These are phyloP conservation scores for Trissolcus japonicus DNA, from an alignment of 2,888 invertebrate genomes.

Conservation along the genomic window DNA sequence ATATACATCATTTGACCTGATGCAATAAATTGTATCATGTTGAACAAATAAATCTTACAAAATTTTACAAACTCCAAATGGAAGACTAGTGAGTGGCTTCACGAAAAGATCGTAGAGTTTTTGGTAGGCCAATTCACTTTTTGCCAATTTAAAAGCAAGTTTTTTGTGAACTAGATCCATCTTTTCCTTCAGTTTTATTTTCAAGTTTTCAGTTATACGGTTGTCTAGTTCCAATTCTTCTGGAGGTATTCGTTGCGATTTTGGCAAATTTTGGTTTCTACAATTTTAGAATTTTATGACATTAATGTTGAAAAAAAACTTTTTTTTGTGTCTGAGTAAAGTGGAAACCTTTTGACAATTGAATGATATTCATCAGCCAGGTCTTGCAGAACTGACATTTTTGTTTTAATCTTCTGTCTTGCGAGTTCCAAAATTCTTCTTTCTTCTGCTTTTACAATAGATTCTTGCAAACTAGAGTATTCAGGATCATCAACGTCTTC, in stretches of 20 bases:
- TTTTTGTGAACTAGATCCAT: slow-evolving; percentile 82
- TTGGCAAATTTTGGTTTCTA: slow-evolving; percentile 80
- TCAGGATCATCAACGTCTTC: slow-evolving; percentile 74
- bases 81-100: slow-evolving; percentile 77
- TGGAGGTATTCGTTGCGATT: slow-evolving; percentile 79
- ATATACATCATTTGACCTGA: neutral
- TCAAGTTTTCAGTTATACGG: slow-evolving; percentile 81
- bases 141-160: slow-evolving; percentile 83
- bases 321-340: neutral
- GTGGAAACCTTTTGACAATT: slow-evolving; percentile 77
- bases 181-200: slow-evolving; percentile 79
- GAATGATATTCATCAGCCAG: slow-evolving; percentile 80
- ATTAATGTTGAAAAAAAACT: neutral
- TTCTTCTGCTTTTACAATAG: slow-evolving; percentile 82
- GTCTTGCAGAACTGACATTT: slow-evolving; percentile 78
- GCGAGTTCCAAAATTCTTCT: slow-evolving; percentile 81
- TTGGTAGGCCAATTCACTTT: slow-evolving; percentile 80
- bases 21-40: neutral
- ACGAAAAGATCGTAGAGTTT: slow-evolving; percentile 84
- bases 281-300: neutral
- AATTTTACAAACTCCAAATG: slow-evolving; percentile 70
- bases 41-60: slow-evolving; percentile 61
- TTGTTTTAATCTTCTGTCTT: slow-evolving; percentile 81
- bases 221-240: slow-evolving; percentile 83
- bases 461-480: slow-evolving; percentile 80